A percentile compares a stretch with the other conserved stretches of the same genome.
phyloP scores from a whole-genome alignment of 2,888 invertebrate genomes.

The Subacronicta megacephala region DNA sequence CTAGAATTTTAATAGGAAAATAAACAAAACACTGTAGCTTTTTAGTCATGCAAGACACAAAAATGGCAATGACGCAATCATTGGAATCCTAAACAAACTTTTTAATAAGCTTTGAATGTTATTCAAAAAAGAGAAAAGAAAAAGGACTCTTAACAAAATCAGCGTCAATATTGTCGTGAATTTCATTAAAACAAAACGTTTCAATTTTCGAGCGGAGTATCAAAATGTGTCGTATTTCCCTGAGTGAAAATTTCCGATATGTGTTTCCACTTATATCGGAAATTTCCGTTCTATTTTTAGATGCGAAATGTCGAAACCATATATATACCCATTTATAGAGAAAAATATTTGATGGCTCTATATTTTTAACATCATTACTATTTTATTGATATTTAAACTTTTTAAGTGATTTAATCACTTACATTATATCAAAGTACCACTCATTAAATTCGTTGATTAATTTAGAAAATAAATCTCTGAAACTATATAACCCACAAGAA shows the following conservation, averaged over 20 bases:
- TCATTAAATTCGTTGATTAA: no score
- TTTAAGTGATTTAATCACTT: no score
- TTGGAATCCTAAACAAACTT: conserved; percentile 9
- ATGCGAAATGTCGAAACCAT: conserved; percentile 5
- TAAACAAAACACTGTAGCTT: no score
- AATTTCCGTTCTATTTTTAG: conserved; percentile 11
- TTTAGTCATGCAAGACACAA: not conserved
- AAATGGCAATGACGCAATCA: not conserved
- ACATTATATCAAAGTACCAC: no score
- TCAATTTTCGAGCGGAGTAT: conserved; percentile 12
- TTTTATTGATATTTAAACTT: no score
- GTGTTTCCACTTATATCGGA: no score
- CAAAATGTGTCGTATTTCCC: conserved; percentile 9
- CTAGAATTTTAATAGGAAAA: no score
- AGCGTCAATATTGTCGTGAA: conserved; percentile 25
- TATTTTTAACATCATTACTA: no score
- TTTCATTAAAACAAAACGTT: conserved; percentile 19
- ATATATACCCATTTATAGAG: not conserved
- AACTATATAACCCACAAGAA: no score
- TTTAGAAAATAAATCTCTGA: no score
- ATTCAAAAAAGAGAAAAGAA: conserved; percentile 1
- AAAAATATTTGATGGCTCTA: no score
- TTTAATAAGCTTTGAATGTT: conserved; percentile 11
- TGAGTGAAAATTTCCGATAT: conserved; percentile 13
- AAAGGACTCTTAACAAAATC: conserved; percentile 15